These are phyloP conservation scores for Probosciger aterrimus DNA, from an alignment of 2,113 vertebrate species.

Conservation along the genomic window DNA sequence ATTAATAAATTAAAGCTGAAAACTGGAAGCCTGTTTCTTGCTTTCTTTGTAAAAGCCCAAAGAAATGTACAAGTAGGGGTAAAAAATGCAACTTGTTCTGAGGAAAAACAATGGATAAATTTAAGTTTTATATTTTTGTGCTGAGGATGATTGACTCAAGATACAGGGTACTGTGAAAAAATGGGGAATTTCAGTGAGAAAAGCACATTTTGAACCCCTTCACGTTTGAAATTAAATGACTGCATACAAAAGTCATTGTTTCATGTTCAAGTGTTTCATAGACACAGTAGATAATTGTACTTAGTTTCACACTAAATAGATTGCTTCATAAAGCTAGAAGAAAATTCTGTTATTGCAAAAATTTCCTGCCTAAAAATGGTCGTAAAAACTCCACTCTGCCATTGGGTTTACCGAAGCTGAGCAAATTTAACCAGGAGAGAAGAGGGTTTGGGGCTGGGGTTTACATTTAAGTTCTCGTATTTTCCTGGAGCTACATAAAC, in stretches of 20 bases:
- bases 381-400: not conserved
- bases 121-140: not conserved
- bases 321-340: conserved; percentile 19
- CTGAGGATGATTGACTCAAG: not conserved
- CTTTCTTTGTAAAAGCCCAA: not conserved
- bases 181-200: not conserved
- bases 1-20: conserved; percentile 3
- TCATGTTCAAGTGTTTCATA: not conserved
- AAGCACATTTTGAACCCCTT: not conserved
- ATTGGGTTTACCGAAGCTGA: not conserved
- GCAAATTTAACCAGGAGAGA: not conserved
- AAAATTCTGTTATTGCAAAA: conserved; percentile 5
- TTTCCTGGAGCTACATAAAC: not conserved
- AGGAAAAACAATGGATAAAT: not conserved
- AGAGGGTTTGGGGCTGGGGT: not conserved
- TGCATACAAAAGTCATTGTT: not conserved
- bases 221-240: not conserved
- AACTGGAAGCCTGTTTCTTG: not conserved
- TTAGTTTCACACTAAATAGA: not conserved
- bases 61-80: not conserved
- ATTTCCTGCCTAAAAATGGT: conserved; percentile 13
- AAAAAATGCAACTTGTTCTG: not conserved
- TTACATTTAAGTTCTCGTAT: not conserved
- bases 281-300: not conserved
- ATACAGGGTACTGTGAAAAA: rapidly evolving